Conservation (phyloP, 1,140 invertebrate species). For the Hermetia illucens region DNA sequence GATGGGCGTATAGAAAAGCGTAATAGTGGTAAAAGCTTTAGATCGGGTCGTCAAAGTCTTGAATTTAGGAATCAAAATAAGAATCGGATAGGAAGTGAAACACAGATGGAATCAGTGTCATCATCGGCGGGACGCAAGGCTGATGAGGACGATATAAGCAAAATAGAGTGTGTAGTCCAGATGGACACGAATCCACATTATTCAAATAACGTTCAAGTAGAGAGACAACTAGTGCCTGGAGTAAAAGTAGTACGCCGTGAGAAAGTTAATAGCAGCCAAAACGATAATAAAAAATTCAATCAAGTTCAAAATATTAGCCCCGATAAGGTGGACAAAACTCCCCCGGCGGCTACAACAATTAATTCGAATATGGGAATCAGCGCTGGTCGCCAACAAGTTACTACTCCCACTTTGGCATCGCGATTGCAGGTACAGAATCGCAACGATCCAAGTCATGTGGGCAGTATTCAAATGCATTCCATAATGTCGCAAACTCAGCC, state of each 20-base stretch:
- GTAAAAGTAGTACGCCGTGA: no score
- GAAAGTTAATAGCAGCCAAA: no score
- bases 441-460: conserved; percentile 28
- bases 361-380: no score
- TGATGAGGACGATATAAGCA: no score
- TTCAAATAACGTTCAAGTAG: no score
- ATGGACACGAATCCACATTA: no score
- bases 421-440: conserved; percentile 25
- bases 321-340: neutral
- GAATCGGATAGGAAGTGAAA: neutral
- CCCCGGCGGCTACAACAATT: neutral
- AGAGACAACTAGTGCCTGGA: no score
- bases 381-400: no score
- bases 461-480: conserved; percentile 27
- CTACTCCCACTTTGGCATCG: conserved; percentile 17
- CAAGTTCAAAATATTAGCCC: neutral
- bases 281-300: no score
- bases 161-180: no score
- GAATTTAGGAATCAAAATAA: neutral
- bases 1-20: neutral
- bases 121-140: no score
- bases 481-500: conserved; percentile 19
- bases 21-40: conserved; percentile 4
- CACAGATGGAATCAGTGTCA: no score
- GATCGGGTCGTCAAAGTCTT: conserved; percentile 3